Evolutionary conservation across 1,140 invertebrate species (phyloP).

Genomic region (Anadara kagoshimensis): DNA sequence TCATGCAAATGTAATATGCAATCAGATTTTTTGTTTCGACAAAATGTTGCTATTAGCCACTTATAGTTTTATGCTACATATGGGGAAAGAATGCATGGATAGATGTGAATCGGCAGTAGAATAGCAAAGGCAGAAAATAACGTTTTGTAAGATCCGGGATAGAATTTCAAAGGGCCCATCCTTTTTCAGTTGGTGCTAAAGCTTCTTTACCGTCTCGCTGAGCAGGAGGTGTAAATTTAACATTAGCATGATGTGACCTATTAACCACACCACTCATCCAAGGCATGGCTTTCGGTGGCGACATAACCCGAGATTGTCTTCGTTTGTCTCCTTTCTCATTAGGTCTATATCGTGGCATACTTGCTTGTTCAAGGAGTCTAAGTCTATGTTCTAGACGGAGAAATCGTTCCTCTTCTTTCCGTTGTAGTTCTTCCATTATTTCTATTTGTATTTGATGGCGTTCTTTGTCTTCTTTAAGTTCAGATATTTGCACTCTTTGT

Average conservation of each 20-base stretch:
- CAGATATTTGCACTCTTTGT: conserved; percentile 32
- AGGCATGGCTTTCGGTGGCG: conserved; percentile 32
- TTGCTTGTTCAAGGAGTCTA: conserved; percentile 23
- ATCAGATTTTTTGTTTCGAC: too few species aligned
- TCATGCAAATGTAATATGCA: too few species aligned
- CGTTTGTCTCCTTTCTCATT: conserved; percentile 8
- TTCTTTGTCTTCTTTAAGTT: conserved; percentile 29
- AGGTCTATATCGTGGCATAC: conserved; percentile 10
- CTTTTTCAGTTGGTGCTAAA: conserved; percentile 20
- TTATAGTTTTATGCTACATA: too few species aligned
- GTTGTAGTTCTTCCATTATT: conserved; percentile 28
- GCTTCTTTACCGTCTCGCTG: conserved; percentile 12
- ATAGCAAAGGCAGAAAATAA: too few species aligned
- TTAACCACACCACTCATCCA: conserved; percentile 42
- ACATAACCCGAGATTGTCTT: conserved; percentile 28
- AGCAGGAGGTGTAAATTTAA: conserved; percentile 36
- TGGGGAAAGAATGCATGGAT: too few species aligned
- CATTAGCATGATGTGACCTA: conserved; percentile 40
- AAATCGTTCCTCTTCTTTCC: conserved; percentile 28
- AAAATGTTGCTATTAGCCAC: too few species aligned
- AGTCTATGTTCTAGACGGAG: conserved; percentile 33
- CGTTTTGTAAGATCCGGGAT: too few species aligned
- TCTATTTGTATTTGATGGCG: conserved; percentile 34
- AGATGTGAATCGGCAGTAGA: too few species aligned
- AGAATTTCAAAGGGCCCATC: conserved; percentile 30